Evolutionary conservation across 2,888 invertebrate genomes (phyloP).

Genomic region (Sicus ferrugineus): DNA sequence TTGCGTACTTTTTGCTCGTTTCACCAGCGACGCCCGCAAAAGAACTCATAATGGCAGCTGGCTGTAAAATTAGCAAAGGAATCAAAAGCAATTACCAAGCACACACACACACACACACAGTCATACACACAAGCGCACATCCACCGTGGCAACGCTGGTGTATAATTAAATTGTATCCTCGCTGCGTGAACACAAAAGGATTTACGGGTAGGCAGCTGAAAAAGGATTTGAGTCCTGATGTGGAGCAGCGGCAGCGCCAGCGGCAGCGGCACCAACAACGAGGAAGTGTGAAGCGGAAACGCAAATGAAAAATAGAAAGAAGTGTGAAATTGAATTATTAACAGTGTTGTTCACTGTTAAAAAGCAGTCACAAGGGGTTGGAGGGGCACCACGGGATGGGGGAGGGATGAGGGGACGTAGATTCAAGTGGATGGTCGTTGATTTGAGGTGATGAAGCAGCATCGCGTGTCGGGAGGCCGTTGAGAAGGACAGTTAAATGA

Average conservation of each 20-base stretch:
- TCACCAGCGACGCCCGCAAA: background rate
- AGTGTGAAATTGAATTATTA: constrained; percentile 15
- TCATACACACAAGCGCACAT: background rate
- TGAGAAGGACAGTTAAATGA: background rate
- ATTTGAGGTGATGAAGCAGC: background rate
- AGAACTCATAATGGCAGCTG: constrained; percentile 4
- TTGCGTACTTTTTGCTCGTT: background rate
- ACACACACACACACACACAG: background rate
- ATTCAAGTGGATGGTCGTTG: background rate
- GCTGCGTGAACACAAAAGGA: constrained; percentile 31
- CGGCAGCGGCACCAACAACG: background rate
- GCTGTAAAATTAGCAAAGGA: constrained; percentile 29
- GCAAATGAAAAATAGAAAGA: constrained; percentile 9
- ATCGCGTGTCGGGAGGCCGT: background rate
- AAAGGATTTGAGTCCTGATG: background rate
- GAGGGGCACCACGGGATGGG: background rate
- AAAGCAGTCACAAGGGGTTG: background rate
- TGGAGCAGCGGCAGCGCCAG: background rate
- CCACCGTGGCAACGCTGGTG: constrained; percentile 3
- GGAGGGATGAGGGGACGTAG: background rate
- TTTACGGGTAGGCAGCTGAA: constrained; percentile 17
- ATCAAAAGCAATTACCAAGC: constrained; percentile 29
- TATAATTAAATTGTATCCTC: constrained; percentile 34
- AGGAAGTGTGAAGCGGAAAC: constrained; percentile 12
- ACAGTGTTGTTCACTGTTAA: background rate